Conservation (phyloP, 2,113 vertebrate genomes). For the Coturnix japonica region DNA sequence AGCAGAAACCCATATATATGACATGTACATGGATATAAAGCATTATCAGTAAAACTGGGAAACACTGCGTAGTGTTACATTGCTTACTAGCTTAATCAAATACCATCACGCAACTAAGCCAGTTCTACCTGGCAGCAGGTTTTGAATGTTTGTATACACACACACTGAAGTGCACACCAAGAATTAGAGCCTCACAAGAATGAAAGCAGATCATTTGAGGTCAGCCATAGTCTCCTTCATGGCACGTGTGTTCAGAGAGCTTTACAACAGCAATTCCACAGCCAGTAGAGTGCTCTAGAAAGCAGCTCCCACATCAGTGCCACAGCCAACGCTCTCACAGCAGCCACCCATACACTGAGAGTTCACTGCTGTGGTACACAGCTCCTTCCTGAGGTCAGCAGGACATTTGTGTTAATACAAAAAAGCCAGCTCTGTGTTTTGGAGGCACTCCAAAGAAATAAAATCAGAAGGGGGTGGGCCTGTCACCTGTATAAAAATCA, state of each 20-base stretch:
- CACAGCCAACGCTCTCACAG: neutral
- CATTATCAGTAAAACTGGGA: neutral
- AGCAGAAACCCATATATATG: neutral
- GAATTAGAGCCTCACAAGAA: neutral
- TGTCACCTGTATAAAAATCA: neutral
- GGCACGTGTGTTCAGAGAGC: neutral
- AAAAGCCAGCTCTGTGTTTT: accelerated
- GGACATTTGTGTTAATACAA: neutral
- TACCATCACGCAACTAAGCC: neutral
- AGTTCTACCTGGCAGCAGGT: neutral
- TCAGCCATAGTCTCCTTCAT: neutral
- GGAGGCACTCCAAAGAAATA: neutral
- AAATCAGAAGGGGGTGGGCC: neutral
- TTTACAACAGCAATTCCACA: neutral
- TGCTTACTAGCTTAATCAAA: neutral
- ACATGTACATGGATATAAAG: neutral
- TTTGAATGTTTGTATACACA: neutral
- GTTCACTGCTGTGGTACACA: accelerated
- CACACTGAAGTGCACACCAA: neutral
- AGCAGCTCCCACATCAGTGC: neutral
- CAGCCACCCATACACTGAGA: neutral
- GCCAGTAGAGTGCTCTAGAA: neutral
- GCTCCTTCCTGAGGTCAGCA: neutral
- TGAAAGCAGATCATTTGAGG: neutral
- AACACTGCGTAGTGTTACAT: neutral